Percentiles rank a stretch among this genome's conserved stretches.
Conservation (phyloP, 2,113 vertebrate species). For the Grantiella picta region DNA sequence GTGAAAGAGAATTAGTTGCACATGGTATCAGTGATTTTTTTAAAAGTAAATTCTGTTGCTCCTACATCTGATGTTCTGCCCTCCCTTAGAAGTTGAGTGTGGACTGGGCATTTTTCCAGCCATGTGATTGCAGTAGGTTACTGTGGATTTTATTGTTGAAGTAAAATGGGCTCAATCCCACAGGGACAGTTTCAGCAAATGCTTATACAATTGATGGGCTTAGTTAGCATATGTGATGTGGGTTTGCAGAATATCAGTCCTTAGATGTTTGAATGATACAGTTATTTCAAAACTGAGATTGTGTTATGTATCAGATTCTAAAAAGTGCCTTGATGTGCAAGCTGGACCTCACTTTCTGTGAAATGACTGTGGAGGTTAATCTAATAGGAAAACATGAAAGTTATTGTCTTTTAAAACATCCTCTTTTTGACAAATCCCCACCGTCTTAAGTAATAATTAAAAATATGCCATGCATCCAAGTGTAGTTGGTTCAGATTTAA, state of each 20-base stretch:
- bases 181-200: not conserved
- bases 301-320: not conserved
- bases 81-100: not conserved
- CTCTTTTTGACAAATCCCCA: not conserved
- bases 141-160: not conserved
- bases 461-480: not conserved
- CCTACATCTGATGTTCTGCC: not conserved
- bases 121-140: not conserved
- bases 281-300: not conserved
- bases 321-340: not conserved
- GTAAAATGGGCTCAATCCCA: not conserved
- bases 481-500: not conserved
- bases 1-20: not conserved
- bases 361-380: not conserved
- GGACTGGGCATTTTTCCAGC: not conserved
- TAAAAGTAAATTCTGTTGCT: not conserved
- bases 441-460: not conserved
- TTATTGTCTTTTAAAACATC: not conserved
- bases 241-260: not conserved
- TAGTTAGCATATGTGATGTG: fast-evolving
- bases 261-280: not conserved
- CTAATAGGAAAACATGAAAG: not conserved
- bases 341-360: not conserved
- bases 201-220: not conserved
- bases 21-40: not conserved